These are phyloP conservation scores for Atrina japonica DNA, from an alignment of 2,888 invertebrate species.

Conservation along the genomic window DNA sequence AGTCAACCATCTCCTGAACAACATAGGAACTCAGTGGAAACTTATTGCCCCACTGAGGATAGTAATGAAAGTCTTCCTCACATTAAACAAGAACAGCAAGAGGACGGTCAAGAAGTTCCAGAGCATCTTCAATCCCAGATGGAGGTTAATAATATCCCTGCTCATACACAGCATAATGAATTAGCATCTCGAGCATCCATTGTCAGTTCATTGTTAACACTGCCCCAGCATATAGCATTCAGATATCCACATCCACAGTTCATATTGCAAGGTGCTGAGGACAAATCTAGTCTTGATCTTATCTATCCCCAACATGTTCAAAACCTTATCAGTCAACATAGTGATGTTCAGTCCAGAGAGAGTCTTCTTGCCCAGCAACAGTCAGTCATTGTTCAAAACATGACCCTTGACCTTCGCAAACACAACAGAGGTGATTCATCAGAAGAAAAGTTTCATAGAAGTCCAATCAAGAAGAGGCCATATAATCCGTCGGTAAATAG, in stretches of 20 bases:
- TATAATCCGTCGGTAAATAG: conserved; percentile 63
- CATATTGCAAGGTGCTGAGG: conserved; percentile 13
- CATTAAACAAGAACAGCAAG: conserved; percentile 17
- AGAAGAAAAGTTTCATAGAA: conserved; percentile 70
- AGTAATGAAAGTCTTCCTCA: conserved; percentile 29
- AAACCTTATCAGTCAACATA: conserved; percentile 28
- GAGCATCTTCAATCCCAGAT: conserved; percentile 4
- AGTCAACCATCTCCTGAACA: conserved; percentile 45
- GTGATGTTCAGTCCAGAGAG: conserved; percentile 7
- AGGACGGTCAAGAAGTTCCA: conserved; percentile 12
- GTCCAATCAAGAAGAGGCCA: conserved; percentile 78
- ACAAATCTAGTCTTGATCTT: conserved; percentile 27
- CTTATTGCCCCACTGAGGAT: conserved; percentile 34
- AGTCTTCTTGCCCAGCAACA: conserved; percentile 33
- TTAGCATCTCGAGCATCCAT: conserved; percentile 23
- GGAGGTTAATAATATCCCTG: conserved; percentile 31
- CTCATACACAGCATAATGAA: conserved; percentile 26
- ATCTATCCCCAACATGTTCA: conserved; percentile 18
- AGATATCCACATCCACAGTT: conserved; percentile 37
- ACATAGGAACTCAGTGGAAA: conserved; percentile 28
- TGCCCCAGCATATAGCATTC: conserved; percentile 40
- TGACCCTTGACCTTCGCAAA: conserved; percentile 73
- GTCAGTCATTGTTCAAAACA: conserved; percentile 73
- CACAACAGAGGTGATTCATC: conserved; percentile 61
- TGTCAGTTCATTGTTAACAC: conserved; percentile 33